phyloP scores from a whole-genome alignment of 2,797 vertebrate species.

The Hapalemur alaotrensis region DNA sequence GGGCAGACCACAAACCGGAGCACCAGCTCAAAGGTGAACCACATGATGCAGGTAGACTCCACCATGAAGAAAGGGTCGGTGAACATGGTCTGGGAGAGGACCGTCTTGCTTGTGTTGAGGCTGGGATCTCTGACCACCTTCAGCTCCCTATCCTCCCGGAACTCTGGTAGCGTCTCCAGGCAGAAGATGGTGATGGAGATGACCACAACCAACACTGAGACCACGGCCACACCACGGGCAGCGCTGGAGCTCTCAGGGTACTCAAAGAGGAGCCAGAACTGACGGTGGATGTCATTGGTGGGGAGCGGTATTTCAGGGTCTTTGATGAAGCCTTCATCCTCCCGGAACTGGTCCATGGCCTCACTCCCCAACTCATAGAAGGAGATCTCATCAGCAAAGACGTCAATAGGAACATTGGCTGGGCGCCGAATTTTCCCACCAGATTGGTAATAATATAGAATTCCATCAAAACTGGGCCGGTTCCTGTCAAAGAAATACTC shows the following conservation, averaged over 20 bases:
- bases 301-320: conserved; percentile 94
- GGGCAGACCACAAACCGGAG: conserved; percentile 96
- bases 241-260: conserved; percentile 98
- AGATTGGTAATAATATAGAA: conserved; percentile 97
- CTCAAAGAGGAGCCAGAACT: conserved; percentile 99
- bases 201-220: conserved; percentile 96
- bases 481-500: conserved; percentile 99
- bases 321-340: conserved; percentile 97
- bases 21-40: conserved; percentile 96
- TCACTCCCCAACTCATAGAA: conserved; percentile 97
- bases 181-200: conserved; percentile 99
- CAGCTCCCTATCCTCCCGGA: conserved; percentile 91
- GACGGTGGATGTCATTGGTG: conserved; percentile 92
- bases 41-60: conserved; percentile 96
- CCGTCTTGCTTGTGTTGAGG: conserved; percentile 82
- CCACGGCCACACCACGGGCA: conserved; percentile 93
- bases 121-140: conserved; percentile 83
- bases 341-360: conserved; percentile 96
- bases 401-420: conserved; percentile 95
- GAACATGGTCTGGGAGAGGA: conserved; percentile 85
- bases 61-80: conserved; percentile 97
- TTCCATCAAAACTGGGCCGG: conserved; percentile 96
- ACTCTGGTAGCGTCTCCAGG: conserved; percentile 97
- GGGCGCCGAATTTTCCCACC: conserved; percentile 96
- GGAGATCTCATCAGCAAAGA: conserved; percentile 96